These are phyloP conservation scores for Onchidella celtica DNA, from an alignment of 2,888 invertebrate genomes.

Conservation along the genomic window DNA sequence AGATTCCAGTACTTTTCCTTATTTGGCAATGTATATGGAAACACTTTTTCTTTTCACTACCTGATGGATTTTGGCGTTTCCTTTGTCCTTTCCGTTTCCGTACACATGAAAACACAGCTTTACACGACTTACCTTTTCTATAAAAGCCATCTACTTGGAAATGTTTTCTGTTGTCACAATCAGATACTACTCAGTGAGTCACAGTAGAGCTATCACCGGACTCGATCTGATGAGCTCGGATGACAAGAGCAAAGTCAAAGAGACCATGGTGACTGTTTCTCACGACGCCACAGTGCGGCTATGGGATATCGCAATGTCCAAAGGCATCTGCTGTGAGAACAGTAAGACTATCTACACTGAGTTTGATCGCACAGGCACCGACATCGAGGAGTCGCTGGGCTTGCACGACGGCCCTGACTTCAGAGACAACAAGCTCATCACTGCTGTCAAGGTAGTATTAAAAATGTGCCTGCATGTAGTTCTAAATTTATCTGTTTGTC, in stretches of 20 bases:
- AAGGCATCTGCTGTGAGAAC: slow-evolving; percentile 39
- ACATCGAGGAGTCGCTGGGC: neutral
- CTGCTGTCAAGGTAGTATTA: slow-evolving; percentile 28
- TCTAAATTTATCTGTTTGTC: too few species aligned
- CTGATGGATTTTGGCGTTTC: too few species aligned
- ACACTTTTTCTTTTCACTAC: too few species aligned
- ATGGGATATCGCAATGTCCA: slow-evolving; percentile 32
- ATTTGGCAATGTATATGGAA: too few species aligned
- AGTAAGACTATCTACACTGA: slow-evolving; percentile 41
- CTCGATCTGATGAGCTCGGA: slow-evolving; percentile 9
- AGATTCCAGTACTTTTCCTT: too few species aligned
- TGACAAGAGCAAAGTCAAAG: neutral
- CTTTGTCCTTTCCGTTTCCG: too few species aligned
- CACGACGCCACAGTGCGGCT: slow-evolving; percentile 39
- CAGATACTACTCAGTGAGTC: slow-evolving; percentile 39
- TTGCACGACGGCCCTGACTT: neutral
- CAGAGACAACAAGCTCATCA: slow-evolving; percentile 8
- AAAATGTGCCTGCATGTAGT: too few species aligned
- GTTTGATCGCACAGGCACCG: slow-evolving; percentile 12
- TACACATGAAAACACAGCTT: too few species aligned
- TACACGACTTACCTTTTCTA: too few species aligned
- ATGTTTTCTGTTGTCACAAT: too few species aligned
- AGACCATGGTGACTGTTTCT: slow-evolving; percentile 35
- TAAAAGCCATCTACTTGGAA: too few species aligned
- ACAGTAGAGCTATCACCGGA: slow-evolving; percentile 33